A percentile compares a stretch with the other conserved stretches of the same genome.
Evolutionary conservation across 53 echinoderm and acorn worm species (phyloP).

Genomic region (Actinopyga echinites): DNA sequence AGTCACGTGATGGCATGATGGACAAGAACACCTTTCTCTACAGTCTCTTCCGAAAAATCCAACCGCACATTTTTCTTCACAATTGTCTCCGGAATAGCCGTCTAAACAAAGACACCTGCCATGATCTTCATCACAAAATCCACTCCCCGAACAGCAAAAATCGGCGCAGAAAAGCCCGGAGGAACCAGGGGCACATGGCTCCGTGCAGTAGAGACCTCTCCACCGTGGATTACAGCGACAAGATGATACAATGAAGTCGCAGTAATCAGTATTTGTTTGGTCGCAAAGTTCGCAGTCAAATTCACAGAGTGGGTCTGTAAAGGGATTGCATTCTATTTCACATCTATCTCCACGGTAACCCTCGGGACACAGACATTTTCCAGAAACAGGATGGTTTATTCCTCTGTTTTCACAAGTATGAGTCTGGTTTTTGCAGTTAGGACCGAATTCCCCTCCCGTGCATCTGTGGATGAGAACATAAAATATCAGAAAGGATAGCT

Average conservation of each 20-base stretch:
- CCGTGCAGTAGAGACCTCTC: conserved; percentile 21
- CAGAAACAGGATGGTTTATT: conserved; percentile 1
- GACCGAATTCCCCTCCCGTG: not conserved
- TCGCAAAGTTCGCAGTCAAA: conserved; percentile 18
- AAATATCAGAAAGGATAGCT: too few species aligned
- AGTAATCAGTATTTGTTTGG: not conserved
- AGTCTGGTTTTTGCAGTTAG: not conserved
- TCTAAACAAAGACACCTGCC: conserved; percentile 5
- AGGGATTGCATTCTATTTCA: not conserved
- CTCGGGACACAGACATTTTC: conserved; percentile 1
- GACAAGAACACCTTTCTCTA: not conserved
- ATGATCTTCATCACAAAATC: conserved; percentile 1
- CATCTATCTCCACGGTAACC: conserved; percentile 12
- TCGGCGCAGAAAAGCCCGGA: not conserved
- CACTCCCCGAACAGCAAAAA: conserved; percentile 9
- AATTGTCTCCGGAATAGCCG: not conserved
- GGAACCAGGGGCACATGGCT: conserved; percentile 1
- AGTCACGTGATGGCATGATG: conserved; percentile 22
- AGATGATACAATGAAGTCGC: not conserved
- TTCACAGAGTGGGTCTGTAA: not conserved
- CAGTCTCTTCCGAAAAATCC: conserved; percentile 35
- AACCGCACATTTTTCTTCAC: not conserved
- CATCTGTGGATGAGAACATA: not conserved
- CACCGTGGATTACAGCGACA: conserved; percentile 4
- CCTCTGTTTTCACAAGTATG: not conserved